Evolutionary conservation across 2,113 vertebrate genomes (phyloP).

Genomic region (Setophaga kirtlandii): DNA sequence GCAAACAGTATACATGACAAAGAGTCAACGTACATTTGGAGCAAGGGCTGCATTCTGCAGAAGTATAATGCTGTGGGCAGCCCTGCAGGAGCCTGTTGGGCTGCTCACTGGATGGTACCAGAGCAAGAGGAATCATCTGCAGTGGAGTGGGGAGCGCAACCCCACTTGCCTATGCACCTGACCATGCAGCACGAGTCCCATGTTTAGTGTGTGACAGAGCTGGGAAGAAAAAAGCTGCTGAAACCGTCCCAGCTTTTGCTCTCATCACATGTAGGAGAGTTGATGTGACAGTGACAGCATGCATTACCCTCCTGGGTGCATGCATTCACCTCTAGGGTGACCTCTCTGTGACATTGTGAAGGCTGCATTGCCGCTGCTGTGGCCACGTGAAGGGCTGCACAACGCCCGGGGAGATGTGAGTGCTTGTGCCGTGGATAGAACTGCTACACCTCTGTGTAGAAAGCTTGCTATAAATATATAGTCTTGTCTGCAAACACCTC

Average conservation of each 20-base stretch:
- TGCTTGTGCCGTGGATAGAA: rapidly evolving
- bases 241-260: neutral
- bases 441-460: neutral
- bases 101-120: neutral
- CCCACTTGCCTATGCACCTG: rapidly evolving
- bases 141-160: neutral
- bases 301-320: neutral
- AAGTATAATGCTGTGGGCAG: neutral
- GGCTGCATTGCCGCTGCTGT: neutral
- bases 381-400: rapidly evolving
- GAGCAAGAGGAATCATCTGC: neutral
- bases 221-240: neutral
- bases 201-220: neutral
- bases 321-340: neutral
- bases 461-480: neutral
- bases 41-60: neutral
- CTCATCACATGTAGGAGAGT: rapidly evolving
- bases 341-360: neutral
- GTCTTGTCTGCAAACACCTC: neutral
- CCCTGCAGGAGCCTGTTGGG: neutral
- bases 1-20: rapidly evolving
- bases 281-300: neutral
- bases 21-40: rapidly evolving
- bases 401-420: rapidly evolving
- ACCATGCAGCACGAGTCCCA: neutral